Conservation (phyloP, 1,140 invertebrate species). For the Pogonomyrmex californicus region DNA sequence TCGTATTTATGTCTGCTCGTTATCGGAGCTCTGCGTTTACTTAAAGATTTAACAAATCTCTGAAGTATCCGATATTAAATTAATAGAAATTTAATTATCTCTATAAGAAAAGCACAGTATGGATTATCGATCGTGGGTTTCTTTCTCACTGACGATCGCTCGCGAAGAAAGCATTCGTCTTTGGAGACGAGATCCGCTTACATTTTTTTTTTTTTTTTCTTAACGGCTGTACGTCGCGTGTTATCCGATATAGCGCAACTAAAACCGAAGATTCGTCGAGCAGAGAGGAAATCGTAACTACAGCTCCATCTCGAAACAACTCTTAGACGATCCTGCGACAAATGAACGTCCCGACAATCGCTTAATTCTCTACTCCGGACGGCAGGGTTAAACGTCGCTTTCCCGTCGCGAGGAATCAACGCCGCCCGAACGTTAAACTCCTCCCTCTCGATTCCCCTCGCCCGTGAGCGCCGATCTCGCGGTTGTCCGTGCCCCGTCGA, state of each 20-base stretch:
- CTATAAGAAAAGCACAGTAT: neutral
- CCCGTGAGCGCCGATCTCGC: too few species aligned
- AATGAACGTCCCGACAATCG: neutral
- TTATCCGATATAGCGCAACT: neutral
- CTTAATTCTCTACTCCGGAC: neutral
- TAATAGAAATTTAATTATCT: neutral
- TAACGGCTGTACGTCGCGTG: neutral
- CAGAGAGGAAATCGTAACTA: neutral
- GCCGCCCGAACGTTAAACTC: too few species aligned
- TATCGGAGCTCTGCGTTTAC: neutral
- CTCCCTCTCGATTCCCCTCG: too few species aligned
- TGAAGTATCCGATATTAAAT: neutral
- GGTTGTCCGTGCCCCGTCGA: neutral
- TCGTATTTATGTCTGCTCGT: neutral
- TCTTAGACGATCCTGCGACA: neutral
- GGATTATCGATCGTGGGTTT: conserved; percentile 9
- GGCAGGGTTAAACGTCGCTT: neutral
- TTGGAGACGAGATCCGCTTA: conserved; percentile 16
- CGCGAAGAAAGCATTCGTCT: neutral
- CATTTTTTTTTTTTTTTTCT: neutral
- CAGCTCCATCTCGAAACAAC: neutral
- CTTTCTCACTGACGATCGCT: neutral
- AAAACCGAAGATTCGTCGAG: neutral
- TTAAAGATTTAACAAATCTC: neutral
- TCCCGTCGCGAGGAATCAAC: too few species aligned